Evolutionary conservation across 1,140 invertebrate genomes (phyloP), one percentile per base, ranked within the genome.

Genomic region (Varroa destructor): DNA sequence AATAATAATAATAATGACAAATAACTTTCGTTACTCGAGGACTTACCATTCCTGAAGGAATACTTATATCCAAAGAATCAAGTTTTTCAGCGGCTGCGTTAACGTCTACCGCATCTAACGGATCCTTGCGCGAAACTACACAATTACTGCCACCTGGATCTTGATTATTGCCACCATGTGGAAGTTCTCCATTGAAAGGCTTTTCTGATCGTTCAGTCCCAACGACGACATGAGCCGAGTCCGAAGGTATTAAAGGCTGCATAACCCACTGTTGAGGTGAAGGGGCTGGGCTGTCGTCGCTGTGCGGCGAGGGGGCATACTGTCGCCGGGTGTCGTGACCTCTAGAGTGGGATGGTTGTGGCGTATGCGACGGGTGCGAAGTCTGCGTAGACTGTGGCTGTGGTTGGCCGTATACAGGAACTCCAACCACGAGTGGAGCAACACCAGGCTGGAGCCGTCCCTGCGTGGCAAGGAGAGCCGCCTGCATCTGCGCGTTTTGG

Each of bases 31-130:
- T 51, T 51, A 51, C 4, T 3, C 3, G 8, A 5, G 3, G 46
- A 51, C 46, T 51, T 51, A 51, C 46, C 46, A 51, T 51, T 51
- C 46, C 46, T 51, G 46, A 51, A 51, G 46, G 46, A 51, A 51
- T 51, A 51, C 46, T 51, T 51, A 51, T 51, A 8, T 51, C 46
- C 46, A 51, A 8, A 51, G 61, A 67, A 46, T 67, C 61, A 37
- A 67, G 61, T 46, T 40, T 67, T 8, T 67, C 61, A 40, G 61
- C 61, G 61, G 61, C 46, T 25, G 40, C 61, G 36, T 67, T 67
- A 3, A 67, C 61, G 36, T 40, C 36, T 40, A 37, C 61, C 12
- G 46, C 10, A 12, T 67, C 61, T 67, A 43, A 46, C 40, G 61
- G 61, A 40, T 67, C 46, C 1, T 51, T 51, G 46, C 46, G 46